Base-by-base conservation (phyloP, 2,888 invertebrate species). In the Megamerina dolium region DNA sequence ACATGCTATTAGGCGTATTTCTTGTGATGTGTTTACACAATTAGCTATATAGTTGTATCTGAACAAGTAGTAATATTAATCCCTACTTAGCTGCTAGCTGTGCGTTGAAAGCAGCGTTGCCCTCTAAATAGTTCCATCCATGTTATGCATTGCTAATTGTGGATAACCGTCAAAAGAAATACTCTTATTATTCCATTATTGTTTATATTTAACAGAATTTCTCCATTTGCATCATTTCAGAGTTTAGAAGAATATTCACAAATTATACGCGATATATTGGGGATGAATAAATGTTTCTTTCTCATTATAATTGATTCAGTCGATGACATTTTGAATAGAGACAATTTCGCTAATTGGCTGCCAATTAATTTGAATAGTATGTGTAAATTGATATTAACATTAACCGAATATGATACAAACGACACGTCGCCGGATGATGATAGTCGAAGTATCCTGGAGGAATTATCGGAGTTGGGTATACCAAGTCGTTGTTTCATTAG, bases 301-400 rank as follows among this genome's bases (percentile, higher is more conserved):
- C 75, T 88, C 39, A 75, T 91, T 50, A 75, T 87, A 37, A 77
- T 91, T 53, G 89, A 89, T 61, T 88, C 87, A 0, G 74, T 89
- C 32, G 85, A 85, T 61, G 79, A 81, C 63, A 75, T 70, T 42
- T 48, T 63, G 32, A 46, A 53, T 12, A 62, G 61, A 36, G 53
- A 54, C 0, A 78, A 78, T 48, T 75, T 85, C 27, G n/a, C n/a
- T n/a, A 75, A 81, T 49, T 91, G 91, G 91, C 74, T 91, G 53
- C 88, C 89, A 5, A 74, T 76, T 40, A 77, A 79, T 37, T 73
- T 90, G 51, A 87, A 87, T 4, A 76, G 79, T 41, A 80, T 85
- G 61, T 82, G 85, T 38, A 87, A 87, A 72, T 72, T 91, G 58
- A 80, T 91, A 45, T 71, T 88, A 56, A 85, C 87, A 4, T 46